Evolutionary conservation across 2,113 vertebrate species (phyloP).

Genomic region (Scophthalmus maximus): DNA sequence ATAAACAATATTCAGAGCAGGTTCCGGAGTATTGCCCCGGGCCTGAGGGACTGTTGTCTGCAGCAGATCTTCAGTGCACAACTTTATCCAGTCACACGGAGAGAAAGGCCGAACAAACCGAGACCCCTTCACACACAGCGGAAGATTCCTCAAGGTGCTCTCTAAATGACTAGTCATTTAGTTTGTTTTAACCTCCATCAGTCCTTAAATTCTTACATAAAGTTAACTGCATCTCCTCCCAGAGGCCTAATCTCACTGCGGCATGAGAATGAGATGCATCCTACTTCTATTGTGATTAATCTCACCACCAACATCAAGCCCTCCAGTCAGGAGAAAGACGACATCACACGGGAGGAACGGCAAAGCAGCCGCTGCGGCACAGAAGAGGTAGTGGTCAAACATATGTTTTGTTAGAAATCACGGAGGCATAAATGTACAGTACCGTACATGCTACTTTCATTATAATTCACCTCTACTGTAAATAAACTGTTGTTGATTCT

Average conservation of each 20-base stretch:
- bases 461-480: too few relatives aligned
- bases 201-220: neutral
- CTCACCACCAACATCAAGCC: constrained; percentile 74
- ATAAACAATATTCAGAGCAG: constrained; percentile 38
- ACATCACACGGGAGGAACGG: constrained; percentile 18
- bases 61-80: constrained; percentile 22
- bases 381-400: constrained; percentile 47
- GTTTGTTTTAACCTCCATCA: neutral
- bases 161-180: neutral
- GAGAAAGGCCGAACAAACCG: constrained; percentile 8
- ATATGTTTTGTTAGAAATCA: neutral
- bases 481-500: too few relatives aligned
- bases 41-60: constrained; percentile 26
- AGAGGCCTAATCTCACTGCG: constrained; percentile 46
- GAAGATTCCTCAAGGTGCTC: constrained; percentile 42
- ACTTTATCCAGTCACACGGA: too few relatives aligned
- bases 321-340: constrained; percentile 46
- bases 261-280: constrained; percentile 56
- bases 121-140: neutral
- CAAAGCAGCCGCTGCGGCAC: constrained; percentile 20
- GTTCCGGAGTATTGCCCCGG: constrained; percentile 22
- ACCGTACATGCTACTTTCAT: neutral
- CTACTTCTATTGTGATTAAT: constrained; percentile 76
- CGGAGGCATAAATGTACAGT: neutral
- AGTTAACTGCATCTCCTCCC: constrained; percentile 1